A percentile compares a stretch with the other conserved stretches of the same genome.
These are phyloP conservation scores for Anser cygnoides DNA, from an alignment of 2,113 vertebrate species.

Conservation along the genomic window DNA sequence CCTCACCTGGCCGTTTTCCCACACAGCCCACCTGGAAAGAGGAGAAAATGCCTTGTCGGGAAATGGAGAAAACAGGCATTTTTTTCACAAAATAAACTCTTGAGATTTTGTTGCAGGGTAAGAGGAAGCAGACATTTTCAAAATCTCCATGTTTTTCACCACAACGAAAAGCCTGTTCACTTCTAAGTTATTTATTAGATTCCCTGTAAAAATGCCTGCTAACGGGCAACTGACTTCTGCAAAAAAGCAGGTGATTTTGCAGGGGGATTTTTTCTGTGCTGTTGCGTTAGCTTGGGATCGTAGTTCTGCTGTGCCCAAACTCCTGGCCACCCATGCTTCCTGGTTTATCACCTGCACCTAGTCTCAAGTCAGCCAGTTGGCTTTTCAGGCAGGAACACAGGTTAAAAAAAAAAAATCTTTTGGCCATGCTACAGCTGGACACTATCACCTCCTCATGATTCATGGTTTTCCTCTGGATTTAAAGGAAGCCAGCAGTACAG, in stretches of 20 bases:
- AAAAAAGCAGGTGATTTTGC: neutral
- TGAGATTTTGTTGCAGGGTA: neutral
- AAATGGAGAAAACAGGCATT: neutral
- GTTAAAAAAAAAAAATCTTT: neutral
- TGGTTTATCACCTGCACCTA: fast-evolving
- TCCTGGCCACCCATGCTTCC: fast-evolving
- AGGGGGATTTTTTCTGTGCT: neutral
- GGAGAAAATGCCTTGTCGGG: neutral
- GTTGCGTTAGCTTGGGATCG: neutral
- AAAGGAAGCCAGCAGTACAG: neutral
- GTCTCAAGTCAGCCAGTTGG: neutral
- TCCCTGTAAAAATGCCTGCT: neutral
- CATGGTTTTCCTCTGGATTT: neutral
- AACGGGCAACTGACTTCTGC: neutral
- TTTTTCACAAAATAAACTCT: neutral
- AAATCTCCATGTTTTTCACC: neutral
- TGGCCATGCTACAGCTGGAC: neutral
- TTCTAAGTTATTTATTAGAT: neutral
- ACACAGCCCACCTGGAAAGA: neutral
- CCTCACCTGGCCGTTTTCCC: neutral
- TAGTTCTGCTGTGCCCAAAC: neutral
- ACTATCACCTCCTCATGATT: neutral
- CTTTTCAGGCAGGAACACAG: neutral
- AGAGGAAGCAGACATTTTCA: neutral
- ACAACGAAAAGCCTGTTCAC: neutral